A percentile compares a stretch with the other conserved stretches of the same genome.
Evolutionary conservation across 1,140 invertebrate species (phyloP).

Genomic region (Phocides pigmalion): DNA sequence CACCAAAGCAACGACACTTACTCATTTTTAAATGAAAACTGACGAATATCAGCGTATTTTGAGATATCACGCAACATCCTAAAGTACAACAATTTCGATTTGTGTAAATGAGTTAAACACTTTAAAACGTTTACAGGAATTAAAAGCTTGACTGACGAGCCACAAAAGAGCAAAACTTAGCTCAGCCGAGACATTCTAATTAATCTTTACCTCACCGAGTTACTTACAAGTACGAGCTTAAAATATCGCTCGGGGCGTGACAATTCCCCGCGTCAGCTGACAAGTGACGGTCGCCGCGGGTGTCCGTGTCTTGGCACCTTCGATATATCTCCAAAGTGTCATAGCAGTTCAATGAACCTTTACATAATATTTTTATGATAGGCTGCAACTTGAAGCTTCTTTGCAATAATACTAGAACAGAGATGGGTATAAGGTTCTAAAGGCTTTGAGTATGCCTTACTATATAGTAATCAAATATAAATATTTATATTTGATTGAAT

Average conservation of each 20-base stretch:
- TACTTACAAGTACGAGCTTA: constrained; percentile 18
- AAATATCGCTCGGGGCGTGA: constrained; percentile 27
- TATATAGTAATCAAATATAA: too few species aligned
- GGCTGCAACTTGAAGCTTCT: not conserved
- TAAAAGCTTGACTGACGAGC: constrained; percentile 8
- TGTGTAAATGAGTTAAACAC: not conserved
- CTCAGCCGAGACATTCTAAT: constrained; percentile 17
- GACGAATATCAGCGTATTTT: too few species aligned
- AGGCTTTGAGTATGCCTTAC: too few species aligned
- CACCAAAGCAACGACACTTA: too few species aligned
- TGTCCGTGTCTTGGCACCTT: constrained; percentile 16
- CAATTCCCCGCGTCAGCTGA: constrained; percentile 20
- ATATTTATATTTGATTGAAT: too few species aligned
- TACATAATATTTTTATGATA: constrained; percentile 1
- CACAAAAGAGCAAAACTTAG: constrained; percentile 9
- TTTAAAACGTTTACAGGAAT: constrained; percentile 1
- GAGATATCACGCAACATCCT: not conserved
- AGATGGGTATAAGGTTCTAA: too few species aligned
- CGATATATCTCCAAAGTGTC: constrained; percentile 19
- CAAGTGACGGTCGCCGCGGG: constrained; percentile 26
- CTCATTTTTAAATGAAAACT: too few species aligned
- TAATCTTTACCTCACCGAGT: constrained; percentile 27
- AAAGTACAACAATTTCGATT: too few species aligned
- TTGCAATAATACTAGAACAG: too few species aligned
- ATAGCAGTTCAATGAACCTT: constrained; percentile 9